A percentile compares a stretch with the other conserved stretches of the same genome.
These are phyloP conservation scores for Bujurquina vittata DNA, from an alignment of 2,113 vertebrate species.

Conservation along the genomic window DNA sequence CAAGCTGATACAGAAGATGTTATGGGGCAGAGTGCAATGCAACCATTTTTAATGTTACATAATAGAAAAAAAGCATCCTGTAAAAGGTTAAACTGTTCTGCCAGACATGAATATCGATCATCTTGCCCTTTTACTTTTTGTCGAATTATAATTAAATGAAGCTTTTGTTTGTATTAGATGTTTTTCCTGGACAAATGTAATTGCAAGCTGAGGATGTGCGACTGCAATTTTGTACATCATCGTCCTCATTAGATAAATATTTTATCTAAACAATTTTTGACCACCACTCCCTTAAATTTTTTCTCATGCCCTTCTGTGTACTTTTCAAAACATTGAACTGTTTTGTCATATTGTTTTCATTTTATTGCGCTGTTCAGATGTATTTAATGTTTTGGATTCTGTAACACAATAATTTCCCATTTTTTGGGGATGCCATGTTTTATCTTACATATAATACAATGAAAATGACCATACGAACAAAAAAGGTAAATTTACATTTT, in stretches of 20 bases:
- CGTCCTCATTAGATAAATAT: neutral
- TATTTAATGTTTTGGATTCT: neutral
- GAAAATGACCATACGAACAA: neutral
- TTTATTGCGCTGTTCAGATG: neutral
- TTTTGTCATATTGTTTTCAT: neutral
- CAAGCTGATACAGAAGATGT: neutral
- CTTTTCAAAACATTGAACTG: neutral
- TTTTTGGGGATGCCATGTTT: neutral
- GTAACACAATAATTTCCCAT: neutral
- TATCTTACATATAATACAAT: neutral
- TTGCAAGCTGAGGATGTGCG: neutral
- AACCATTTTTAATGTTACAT: constrained; percentile 4
- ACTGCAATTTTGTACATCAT: neutral
- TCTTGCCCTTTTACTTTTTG: neutral
- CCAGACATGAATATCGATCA: constrained; percentile 2
- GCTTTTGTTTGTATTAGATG: neutral
- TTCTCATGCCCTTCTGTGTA: neutral
- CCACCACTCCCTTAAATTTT: no score
- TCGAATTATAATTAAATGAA: neutral
- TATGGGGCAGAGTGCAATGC: neutral
- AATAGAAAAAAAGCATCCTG: constrained; percentile 6
- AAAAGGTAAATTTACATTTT: neutral
- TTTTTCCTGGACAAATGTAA: neutral
- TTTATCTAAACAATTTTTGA: neutral
- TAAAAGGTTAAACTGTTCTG: constrained; percentile 7